Evolutionary conservation across 2,888 invertebrate genomes (phyloP).

Genomic region (Synergus japonicus): DNA sequence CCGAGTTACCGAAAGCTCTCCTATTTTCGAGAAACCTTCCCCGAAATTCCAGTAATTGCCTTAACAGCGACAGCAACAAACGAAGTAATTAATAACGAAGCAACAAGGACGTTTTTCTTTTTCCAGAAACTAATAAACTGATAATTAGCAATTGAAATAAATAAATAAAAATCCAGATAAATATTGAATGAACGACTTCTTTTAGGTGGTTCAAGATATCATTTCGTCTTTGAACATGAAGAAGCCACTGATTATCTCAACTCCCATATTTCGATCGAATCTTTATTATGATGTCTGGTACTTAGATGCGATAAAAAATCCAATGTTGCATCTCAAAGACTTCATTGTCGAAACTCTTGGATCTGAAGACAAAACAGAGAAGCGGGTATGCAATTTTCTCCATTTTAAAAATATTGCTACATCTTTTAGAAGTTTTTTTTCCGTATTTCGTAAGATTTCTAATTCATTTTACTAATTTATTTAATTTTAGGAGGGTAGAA

Average conservation of each 20-base stretch:
- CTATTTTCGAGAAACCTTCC: conserved; percentile 81
- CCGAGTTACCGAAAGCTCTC: conserved; percentile 96
- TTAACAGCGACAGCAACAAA: conserved; percentile 96
- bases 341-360: conserved; percentile 86
- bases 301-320: conserved; percentile 90
- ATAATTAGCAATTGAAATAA: too few species aligned
- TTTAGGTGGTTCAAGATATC: conserved; percentile 90
- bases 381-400: conserved; percentile 54
- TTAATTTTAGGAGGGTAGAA: conserved; percentile 75
- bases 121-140: too few species aligned
- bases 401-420: background rate
- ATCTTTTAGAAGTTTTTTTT: conserved; percentile 33
- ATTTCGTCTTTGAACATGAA: conserved; percentile 84
- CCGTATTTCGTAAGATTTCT: background rate
- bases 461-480: background rate
- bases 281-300: conserved; percentile 96
- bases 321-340: conserved; percentile 87
- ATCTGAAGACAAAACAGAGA: conserved; percentile 77
- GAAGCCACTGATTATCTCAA: conserved; percentile 87
- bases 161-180: background rate
- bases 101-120: too few species aligned
- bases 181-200: conserved; percentile 44
- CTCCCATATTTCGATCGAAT: conserved; percentile 94
- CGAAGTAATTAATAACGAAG: conserved; percentile 73
- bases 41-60: conserved; percentile 88